Evolutionary conservation across 2,113 vertebrate species (phyloP), one percentile per base, ranked within the genome.

Genomic region (Eclectus roratus): DNA sequence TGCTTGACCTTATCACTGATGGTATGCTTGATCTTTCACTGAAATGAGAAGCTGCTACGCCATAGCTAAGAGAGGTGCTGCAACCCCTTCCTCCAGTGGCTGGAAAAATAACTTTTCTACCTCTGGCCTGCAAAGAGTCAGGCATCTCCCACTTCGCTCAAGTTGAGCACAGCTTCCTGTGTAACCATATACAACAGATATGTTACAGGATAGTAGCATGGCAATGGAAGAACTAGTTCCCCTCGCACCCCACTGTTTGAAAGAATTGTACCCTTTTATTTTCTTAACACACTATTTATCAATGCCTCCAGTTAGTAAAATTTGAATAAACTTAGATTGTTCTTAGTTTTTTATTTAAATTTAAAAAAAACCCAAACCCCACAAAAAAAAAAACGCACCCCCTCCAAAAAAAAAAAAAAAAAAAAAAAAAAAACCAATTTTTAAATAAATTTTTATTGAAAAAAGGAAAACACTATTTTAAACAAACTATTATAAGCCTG

Each of bases 241-340:
- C 12, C 10, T 80, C 6, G 13, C 55, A 60, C 7, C 16, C 6
- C 52, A 15, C 1, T 1, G 0, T 64, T 58, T 77, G 8, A 72
- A 90, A 77, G 6, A 77, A 69, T 13, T 39, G 4, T 18, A 81
- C 27, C 7, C 28, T 70, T n/a, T 15, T 4, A 65, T 6, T 49
- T 63, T 84, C 50, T 24, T 60, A 85, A 35, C 19, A 53, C 2
- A 13, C 14, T 5, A n/a, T n/a, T 23, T 89, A 52, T 43, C 11
- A 28, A 33, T 29, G 6, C 2, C 69, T 71, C 27, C 13, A 80
- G 5, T 37, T 39, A 80, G 6, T 17, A 76, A 9, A 52, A 41
- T 20, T 15, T 50, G 50, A 80, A 77, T 12, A 80, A 81, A 13
- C 4, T 74, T 61, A 60, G 11, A 61, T 41, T 3, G 37, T 17